Conservation (phyloP, 2,113 vertebrate genomes). For the Saccopteryx leptura region DNA sequence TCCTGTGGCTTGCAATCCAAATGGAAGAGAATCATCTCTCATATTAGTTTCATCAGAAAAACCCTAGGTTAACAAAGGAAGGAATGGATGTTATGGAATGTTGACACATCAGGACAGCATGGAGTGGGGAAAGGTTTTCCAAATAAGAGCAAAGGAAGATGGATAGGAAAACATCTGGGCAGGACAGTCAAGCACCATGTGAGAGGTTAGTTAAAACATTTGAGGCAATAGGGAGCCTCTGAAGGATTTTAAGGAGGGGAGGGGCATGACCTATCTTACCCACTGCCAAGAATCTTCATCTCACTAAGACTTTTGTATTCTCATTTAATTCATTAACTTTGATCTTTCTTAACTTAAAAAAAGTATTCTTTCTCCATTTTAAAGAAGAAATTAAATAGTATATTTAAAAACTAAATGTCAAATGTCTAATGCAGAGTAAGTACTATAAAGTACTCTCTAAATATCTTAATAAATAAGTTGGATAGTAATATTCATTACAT, state of each 20-base stretch:
- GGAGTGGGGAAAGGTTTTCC: neutral
- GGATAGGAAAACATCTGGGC: neutral
- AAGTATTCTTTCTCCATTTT: neutral
- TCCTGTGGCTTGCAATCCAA: neutral
- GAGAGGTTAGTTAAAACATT: neutral
- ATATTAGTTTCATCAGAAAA: neutral
- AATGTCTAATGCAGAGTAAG: neutral
- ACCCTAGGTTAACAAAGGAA: neutral
- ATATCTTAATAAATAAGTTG: neutral
- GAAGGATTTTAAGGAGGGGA: neutral
- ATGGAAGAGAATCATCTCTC: neutral
- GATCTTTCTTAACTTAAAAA: neutral
- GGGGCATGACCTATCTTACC: neutral
- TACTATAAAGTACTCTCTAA: neutral
- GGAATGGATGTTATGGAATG: neutral
- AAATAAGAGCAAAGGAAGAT: neutral
- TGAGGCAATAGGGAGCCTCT: neutral
- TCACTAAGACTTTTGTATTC: neutral
- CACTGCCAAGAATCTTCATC: neutral
- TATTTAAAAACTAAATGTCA: neutral
- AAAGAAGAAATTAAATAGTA: neutral
- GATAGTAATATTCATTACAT: neutral
- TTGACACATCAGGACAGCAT: neutral
- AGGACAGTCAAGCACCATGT: neutral
- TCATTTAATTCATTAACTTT: neutral